A percentile compares a stretch with the other conserved stretches of the same genome.
Conservation (phyloP, 1,140 invertebrate genomes). For the Babylonia areolata region DNA sequence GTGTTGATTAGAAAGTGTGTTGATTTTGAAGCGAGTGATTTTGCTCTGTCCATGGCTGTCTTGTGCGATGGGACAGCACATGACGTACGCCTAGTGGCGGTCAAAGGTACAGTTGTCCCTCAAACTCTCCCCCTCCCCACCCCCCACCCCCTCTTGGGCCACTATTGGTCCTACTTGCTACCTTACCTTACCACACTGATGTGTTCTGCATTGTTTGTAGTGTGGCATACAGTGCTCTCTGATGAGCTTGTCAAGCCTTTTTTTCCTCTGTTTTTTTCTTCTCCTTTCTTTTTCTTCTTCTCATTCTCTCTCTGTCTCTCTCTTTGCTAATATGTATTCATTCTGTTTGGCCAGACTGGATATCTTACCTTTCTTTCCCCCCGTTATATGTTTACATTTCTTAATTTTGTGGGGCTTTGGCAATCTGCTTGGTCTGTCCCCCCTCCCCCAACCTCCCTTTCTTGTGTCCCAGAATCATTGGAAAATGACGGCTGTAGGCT, state of each 20-base stretch:
- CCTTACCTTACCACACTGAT: conserved; percentile 33
- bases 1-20: background rate
- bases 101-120: conserved; percentile 48
- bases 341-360: conserved; percentile 28
- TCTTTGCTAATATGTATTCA: conserved; percentile 4
- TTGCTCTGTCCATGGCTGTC: conserved; percentile 37
- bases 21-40: background rate
- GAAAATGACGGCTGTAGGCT: too few species aligned
- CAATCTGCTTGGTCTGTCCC: conserved; percentile 29
- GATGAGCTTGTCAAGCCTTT: conserved; percentile 34
- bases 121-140: background rate
- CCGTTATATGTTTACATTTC: background rate
- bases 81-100: conserved; percentile 46
- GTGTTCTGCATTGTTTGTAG: conserved; percentile 38
- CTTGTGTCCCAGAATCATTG: too few species aligned
- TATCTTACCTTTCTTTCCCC: background rate
- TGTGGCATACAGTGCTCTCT: conserved; percentile 35
- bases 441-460: too few species aligned
- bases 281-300: background rate
- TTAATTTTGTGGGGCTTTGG: conserved; percentile 6
- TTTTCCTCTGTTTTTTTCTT: background rate
- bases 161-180: background rate
- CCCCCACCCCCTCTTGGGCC: background rate
- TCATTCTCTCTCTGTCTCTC: background rate
- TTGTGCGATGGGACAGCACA: conserved; percentile 20